phyloP scores from a whole-genome alignment of 2,797 vertebrate species.

The Otus scops region DNA sequence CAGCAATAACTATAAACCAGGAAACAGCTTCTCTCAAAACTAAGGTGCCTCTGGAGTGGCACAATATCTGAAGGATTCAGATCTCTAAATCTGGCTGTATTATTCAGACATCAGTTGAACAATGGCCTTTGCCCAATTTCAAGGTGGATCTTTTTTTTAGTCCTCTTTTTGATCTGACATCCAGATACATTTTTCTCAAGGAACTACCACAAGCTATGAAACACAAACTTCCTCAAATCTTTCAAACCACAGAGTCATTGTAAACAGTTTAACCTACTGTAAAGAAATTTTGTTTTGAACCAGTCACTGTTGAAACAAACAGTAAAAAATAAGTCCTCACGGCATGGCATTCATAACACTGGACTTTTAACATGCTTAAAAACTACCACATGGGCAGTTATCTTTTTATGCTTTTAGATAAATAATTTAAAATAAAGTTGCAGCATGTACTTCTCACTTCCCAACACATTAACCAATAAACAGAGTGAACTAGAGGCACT shows the following conservation, averaged over 20 bases:
- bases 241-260: accelerated
- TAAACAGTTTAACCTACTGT: too few relatives aligned
- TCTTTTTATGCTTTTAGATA: background rate
- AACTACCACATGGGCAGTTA: background rate
- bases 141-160: background rate
- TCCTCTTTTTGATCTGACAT: background rate
- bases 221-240: background rate
- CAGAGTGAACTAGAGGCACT: background rate
- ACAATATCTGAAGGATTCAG: background rate
- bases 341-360: accelerated
- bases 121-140: background rate
- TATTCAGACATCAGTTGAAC: background rate
- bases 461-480: background rate
- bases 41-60: background rate
- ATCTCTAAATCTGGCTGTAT: background rate
- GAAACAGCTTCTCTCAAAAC: background rate
- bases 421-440: background rate
- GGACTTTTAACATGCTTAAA: background rate
- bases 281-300: background rate
- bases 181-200: background rate
- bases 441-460: background rate
- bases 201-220: background rate
- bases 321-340: background rate
- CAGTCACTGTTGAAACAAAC: background rate
- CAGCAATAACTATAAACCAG: background rate